Base-by-base conservation (phyloP, 2,888 invertebrate species). In the Anthrax anthrax region DNA sequence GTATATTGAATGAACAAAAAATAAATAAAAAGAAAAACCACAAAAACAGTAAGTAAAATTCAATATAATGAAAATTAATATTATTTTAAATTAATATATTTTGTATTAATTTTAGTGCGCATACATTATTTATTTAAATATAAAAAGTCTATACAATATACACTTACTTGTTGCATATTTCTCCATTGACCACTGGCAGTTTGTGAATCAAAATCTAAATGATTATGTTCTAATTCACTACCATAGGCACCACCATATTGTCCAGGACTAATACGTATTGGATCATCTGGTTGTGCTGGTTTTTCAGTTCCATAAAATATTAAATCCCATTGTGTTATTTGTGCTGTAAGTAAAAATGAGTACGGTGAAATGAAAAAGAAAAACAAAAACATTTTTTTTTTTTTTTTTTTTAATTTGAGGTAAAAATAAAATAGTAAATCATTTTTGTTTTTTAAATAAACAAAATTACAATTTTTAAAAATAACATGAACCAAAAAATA, bases 261-360 rank as follows among this genome's bases (percentile, higher is more conserved):
- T 37, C 55, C 57, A 4, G 60, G 51, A 51, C 63, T 63, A 48
- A 57, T 56, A 49, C 60, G 59, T 36, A 58, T 55, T 12, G 58
- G 57, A 55, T 67, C 70, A 18, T 64, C 69, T 42, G 74, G 74
- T 58, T 78, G 77, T 10, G 77, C 70, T 1, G 78, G 76, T 2
- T 69, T 68, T 53, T 77, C 79, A 2, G 88, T 88, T 38, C 89
- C 89, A 66, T 86, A 84, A 63, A 89, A 78, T 59, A 84, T 80
- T 59, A 88, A 67, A 64, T 84, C 80, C 88, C 88, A 89, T 56
- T 84, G 81, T 43, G 78, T 75, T 48, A 88, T 70, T 58, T 78
- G 76, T 58, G 75, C 70, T 72, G 57, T 18, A 45, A n/a, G n/a
- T n/a, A n/a, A n/a, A n/a, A n/a, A n/a, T n/a, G n/a, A n/a, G n/a